Percentiles rank a stretch among this genome's conserved stretches.
phyloP scores from a whole-genome alignment of 1,140 invertebrate genomes.

The Argopecten irradians region DNA sequence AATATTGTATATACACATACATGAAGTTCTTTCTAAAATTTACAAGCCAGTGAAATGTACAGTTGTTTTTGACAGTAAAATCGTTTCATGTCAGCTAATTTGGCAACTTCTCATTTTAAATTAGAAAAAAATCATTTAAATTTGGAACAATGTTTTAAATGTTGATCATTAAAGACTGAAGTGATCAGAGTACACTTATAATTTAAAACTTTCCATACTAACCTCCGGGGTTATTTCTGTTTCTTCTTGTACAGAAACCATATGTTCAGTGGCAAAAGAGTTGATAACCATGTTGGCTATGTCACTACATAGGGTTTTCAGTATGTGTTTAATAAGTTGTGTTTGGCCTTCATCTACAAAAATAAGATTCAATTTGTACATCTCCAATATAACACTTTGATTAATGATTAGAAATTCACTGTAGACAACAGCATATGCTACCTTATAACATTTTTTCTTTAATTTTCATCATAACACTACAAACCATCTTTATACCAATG shows the following conservation, averaged over 20 bases:
- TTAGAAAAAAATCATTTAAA: too few relatives aligned
- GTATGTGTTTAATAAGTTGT: slow-evolving; percentile 87
- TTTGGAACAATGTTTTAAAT: too few relatives aligned
- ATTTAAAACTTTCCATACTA: too few relatives aligned
- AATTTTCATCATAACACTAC: too few relatives aligned
- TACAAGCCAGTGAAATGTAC: too few relatives aligned
- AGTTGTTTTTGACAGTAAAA: too few relatives aligned
- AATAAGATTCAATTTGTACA: too few relatives aligned
- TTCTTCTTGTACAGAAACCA: slow-evolving; percentile 70
- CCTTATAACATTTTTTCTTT: too few relatives aligned
- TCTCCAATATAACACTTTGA: slow-evolving; percentile 69
- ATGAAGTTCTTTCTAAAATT: too few relatives aligned
- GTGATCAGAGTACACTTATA: not conserved
- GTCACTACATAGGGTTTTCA: slow-evolving; percentile 91
- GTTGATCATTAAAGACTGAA: too few relatives aligned
- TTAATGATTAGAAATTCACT: not conserved
- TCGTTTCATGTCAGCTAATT: not conserved
- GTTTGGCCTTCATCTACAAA: slow-evolving; percentile 81
- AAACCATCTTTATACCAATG: too few relatives aligned
- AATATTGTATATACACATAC: not conserved
- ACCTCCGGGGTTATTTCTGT: slow-evolving; percentile 76
- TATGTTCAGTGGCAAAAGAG: slow-evolving; percentile 77
- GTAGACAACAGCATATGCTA: not conserved
- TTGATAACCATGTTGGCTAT: slow-evolving; percentile 86
- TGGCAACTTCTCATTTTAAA: not conserved